Base-by-base conservation (phyloP, 2,113 vertebrate genomes). In the Dolichallabes microphthalmus region DNA sequence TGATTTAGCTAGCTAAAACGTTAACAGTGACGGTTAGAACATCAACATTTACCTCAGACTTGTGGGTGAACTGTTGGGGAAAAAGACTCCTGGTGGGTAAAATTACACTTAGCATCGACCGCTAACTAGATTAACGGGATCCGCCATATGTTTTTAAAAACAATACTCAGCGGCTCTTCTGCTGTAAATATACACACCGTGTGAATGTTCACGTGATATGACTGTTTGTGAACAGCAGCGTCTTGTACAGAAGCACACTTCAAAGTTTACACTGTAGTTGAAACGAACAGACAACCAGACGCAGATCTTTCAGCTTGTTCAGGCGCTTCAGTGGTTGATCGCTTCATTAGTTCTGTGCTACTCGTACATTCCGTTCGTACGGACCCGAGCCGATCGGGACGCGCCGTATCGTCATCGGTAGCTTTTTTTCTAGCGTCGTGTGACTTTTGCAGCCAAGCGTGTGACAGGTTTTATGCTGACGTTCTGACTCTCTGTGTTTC, bases 351-450 rank as follows among this genome's bases (percentile, higher is more conserved):
- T 90, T 90, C 77, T 85, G 80, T 69, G 64, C 84, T 89, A 82
- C 92, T 90, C 90, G 91, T 91, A 91, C 90, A 92, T 90, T 91
- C 0, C 80, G 91, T 92, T 91, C 88, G 89, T 92, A 91, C 84
- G 92, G 91, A 89, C 89, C 88, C 88, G 86, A 91, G 90, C 88
- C 87, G 89, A 91, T 92, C 82, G 88, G 57, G 52, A 73, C 68
- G 58, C 71, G 71, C 27, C 19, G 89, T 92, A 75, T 91, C 89
- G 91, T 91, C 90, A 91, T 91, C 77, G 90, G 91, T 94, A 90
- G 88, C 83, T 86, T 88, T 88, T n/a, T 74, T 92, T 86, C 87
- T 91, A 84, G 84, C 87, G 87, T 87, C 87, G 82, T 90, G 91
- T 90, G 87, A 87, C 89, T 90, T 90, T 88, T 87, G 85, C 86